These are phyloP conservation scores for Leucophenga varia DNA, from an alignment of 1,140 invertebrate genomes.

Conservation along the genomic window DNA sequence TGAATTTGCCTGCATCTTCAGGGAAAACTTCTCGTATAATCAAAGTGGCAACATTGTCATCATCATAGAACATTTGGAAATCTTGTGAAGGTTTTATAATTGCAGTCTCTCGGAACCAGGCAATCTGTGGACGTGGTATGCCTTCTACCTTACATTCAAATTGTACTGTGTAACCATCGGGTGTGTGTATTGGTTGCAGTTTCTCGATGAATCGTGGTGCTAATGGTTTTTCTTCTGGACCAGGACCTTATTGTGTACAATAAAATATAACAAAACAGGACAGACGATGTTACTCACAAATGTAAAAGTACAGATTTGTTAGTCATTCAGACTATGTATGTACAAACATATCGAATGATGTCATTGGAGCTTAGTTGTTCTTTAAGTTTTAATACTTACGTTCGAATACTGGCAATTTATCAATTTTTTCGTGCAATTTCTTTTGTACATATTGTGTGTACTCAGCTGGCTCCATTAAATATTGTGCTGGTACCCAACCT, in stretches of 20 bases:
- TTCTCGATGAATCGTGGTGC: constrained; percentile 86
- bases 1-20: constrained; percentile 95
- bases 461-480: constrained; percentile 77
- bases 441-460: constrained; percentile 83
- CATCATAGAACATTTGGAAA: constrained; percentile 91
- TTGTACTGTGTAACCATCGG: constrained; percentile 84
- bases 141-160: constrained; percentile 92
- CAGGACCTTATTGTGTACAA: constrained; percentile 65
- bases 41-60: constrained; percentile 87
- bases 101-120: constrained; percentile 91
- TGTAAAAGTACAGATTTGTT: no score
- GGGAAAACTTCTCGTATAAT: constrained; percentile 95
- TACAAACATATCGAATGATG: neutral
- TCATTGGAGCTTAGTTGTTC: no score
- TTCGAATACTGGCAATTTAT: constrained; percentile 87
- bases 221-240: constrained; percentile 71
- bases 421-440: constrained; percentile 87
- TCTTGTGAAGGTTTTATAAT: constrained; percentile 88
- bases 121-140: constrained; percentile 84
- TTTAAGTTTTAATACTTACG: constrained; percentile 67
- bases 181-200: constrained; percentile 77
- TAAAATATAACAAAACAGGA: constrained; percentile 34
- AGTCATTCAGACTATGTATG: constrained; percentile 14
- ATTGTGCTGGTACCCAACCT: constrained; percentile 89
- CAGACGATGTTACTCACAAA: constrained; percentile 28